Evolutionary conservation across 1,140 invertebrate species (phyloP).

Genomic region (Orussus abietinus): DNA sequence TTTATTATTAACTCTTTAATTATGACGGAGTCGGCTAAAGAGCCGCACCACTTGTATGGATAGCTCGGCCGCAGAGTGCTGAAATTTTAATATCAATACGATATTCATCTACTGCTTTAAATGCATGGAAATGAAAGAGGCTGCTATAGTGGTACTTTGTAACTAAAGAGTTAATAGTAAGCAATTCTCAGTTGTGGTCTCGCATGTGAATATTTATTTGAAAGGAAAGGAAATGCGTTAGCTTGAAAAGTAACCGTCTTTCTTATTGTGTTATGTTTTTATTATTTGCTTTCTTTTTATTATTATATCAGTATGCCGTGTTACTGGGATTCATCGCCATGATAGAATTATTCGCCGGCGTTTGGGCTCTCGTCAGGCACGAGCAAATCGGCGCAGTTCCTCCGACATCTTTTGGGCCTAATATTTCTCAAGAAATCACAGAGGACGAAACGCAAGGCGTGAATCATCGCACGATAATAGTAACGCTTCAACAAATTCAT

Average conservation of each 20-base stretch:
- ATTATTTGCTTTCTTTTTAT: constrained; percentile 4
- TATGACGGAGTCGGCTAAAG: neutral
- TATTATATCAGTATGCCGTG: constrained; percentile 47
- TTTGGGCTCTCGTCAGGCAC: constrained; percentile 57
- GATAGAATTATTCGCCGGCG: constrained; percentile 49
- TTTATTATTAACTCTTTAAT: neutral
- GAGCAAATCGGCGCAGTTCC: constrained; percentile 51
- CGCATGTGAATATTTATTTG: neutral
- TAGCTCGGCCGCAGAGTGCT: no score
- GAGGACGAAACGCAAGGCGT: no score
- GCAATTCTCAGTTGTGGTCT: neutral
- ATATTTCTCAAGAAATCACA: no score
- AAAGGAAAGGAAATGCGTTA: neutral
- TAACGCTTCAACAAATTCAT: no score
- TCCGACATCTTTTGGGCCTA: constrained; percentile 38
- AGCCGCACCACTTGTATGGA: neutral
- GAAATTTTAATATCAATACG: no score
- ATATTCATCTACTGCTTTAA: no score
- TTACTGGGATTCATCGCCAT: constrained; percentile 46
- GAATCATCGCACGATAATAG: no score
- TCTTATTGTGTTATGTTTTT: neutral
- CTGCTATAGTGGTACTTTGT: no score
- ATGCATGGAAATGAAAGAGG: no score
- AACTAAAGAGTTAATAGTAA: no score
- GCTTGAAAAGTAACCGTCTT: neutral